Base-by-base conservation (phyloP, 2,888 invertebrate species). In the Tethea ocularis region DNA sequence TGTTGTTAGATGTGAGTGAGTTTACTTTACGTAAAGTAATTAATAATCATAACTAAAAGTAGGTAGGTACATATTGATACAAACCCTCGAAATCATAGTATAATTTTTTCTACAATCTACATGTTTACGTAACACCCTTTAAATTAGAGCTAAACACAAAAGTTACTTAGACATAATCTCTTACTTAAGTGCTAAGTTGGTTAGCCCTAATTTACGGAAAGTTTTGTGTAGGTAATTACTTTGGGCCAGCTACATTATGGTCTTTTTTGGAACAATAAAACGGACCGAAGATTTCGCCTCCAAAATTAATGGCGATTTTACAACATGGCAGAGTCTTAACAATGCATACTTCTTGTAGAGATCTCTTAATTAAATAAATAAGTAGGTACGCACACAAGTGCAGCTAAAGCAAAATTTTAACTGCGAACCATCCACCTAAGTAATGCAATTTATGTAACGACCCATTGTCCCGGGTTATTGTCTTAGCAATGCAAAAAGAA, bases 401-500 rank as follows among this genome's bases (percentile, higher is more conserved):
- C 17, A 20, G 20, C 4, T 20, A 20, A 20, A 15, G 46, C 7
- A 20, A 46, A 38, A n/a, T n/a, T 38, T n/a, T 10, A 4, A 20
- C n/a, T 7, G 17, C 15, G n/a, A 17, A 17, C 41, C n/a, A n/a
- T n/a, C n/a, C n/a, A 20, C 17, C 17, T 41, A 41, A 41, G 17
- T 46, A 20, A 20, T 46, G 20, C 46, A 20, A 46, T 46, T 46
- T 20, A 20, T 46, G 46, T 46, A 46, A 29, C 29, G 52, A 53
- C 52, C 52, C 52, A 17, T 29, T 53, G 52, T 53, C 52, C 52
- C 52, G 52, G 10, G 29, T 29, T 17, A 17, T 53, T 29, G 2
- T 46, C 41, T n/a, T 20, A 7, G 20, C 46, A 46, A 46, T 46
- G 46, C 20, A 20, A 46, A 46, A 20, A 46, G 1, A 20, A 46